Evolutionary conservation across 2,888 invertebrate species (phyloP), one percentile per base, ranked within the genome.

Genomic region (Onthophagus sagittarius): DNA sequence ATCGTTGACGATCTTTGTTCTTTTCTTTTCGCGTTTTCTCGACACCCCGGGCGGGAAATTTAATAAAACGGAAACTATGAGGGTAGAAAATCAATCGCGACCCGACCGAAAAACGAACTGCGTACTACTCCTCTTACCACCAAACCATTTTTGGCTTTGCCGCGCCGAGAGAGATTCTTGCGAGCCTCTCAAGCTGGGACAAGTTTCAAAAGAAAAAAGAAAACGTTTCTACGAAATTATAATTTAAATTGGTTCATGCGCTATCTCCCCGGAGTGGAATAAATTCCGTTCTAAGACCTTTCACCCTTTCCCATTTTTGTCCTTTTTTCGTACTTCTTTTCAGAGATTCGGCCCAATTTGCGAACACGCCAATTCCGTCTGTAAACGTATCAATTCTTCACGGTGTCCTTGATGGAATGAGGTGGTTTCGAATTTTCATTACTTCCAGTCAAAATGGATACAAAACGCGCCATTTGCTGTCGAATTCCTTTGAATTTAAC

Each of bases 51-150:
- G 23, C 67, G 23, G 67, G 23, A 32, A 67, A 67, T 67, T 67
- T 67, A 67, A 67, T 67, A 67, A 67, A 67, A 67, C 32, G 23
- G 67, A 67, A 67, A 67, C 67, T 67, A 67, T 67, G 67, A 15
- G 67, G 39, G 39, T 53, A 53, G 39, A 53, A 53, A 53, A 53
- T 53, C 39, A 53, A 53, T 53, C 39, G 9, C 39, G 39, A 53
- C 39, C 39, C 39, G 39, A 11, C 39, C 39, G 39, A 53, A 53
- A 53, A 53, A 53, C 39, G 39, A 53, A 53, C 39, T 53, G 11
- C 39, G 39, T 53, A 53, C 39, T 53, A 23, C 23, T 23, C 3
- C 23, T 53, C 11, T 11, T 53, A 7, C 39, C 39, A 53, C 11
- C 39, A 23, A 23, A 23, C 23, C 23, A 23, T 23, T 23, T 23